Evolutionary conservation across 1,140 invertebrate species (phyloP), one percentile per base, ranked within the genome.

Genomic region (Drosophila erecta): DNA sequence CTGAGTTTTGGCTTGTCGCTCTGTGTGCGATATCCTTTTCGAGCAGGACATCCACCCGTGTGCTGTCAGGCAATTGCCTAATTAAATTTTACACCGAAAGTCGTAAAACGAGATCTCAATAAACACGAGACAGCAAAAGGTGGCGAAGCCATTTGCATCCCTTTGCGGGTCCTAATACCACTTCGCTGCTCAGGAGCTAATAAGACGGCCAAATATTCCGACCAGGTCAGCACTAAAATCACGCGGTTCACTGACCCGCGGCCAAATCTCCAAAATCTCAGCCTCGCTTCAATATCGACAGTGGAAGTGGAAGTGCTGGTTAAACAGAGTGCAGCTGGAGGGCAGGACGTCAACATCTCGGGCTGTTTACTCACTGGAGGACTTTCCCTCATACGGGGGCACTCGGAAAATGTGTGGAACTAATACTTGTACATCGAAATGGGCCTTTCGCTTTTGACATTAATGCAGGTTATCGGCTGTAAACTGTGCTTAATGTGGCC

Each of bases 21-120:
- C 24, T 33, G 15, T 27, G 46, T 24, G 14, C 14, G 14, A 24
- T 24, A 58, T 41, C 59, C 46, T 41, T 64, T 51, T 44, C 41
- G 46, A 40, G 41, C 22, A 37, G 22, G 62, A 64, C 76, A 53
- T 57, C 43, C 41, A 55, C 64, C 64, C 57, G 71, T 81, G 78
- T 74, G 55, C 44, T 77, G 73, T 59, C 64, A 65, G 62, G 62
- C 81, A 86, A 87, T 79, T 83, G 83, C 84, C 76, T 76, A 89
- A 87, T 87, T 87, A 87, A 79, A 87, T 87, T 89, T 87, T 83
- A 87, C 79, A 89, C 76, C 76, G 75, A 87, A 83, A 70, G 81
- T 83, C 79, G 79, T 87, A 89, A 89, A 89, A 77, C 54, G 66
- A 79, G 79, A 84, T 79, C 84, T 79, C 84, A 89, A 89, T 87